These are phyloP conservation scores for Limonius californicus DNA, from an alignment of 1,140 invertebrate genomes.

Conservation along the genomic window DNA sequence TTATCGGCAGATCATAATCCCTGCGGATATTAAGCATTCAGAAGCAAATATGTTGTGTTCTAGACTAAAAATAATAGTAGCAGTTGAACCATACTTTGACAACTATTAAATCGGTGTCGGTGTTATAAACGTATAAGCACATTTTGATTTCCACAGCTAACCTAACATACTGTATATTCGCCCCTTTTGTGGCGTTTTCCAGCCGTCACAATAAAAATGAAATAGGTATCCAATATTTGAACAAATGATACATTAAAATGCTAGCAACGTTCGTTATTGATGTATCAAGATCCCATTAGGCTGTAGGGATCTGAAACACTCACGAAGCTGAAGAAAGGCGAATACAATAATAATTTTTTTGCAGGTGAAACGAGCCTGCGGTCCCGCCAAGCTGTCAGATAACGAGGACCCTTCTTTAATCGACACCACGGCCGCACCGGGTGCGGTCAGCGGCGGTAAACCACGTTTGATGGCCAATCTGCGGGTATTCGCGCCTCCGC, in stretches of 20 bases:
- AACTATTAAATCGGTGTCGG: too few species aligned
- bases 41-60: too few species aligned
- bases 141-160: too few species aligned
- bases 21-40: too few species aligned
- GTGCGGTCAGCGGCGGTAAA: slow-evolving; percentile 20
- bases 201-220: too few species aligned
- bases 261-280: not conserved
- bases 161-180: too few species aligned
- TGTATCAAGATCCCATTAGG: not conserved
- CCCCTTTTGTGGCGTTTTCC: too few species aligned
- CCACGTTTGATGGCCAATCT: slow-evolving; percentile 16
- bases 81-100: too few species aligned
- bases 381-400: slow-evolving; percentile 46
- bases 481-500: slow-evolving; percentile 36
- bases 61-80: too few species aligned
- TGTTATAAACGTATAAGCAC: too few species aligned
- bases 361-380: slow-evolving; percentile 56
- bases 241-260: not conserved
- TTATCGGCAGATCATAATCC: too few species aligned
- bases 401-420: slow-evolving; percentile 36
- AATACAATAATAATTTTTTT: slow-evolving; percentile 22
- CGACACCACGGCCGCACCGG: slow-evolving; percentile 34
- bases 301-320: not conserved
- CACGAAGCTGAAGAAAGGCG: not conserved
- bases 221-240: not conserved